Evolutionary conservation across 2,888 invertebrate species (phyloP), one percentile per base, ranked within the genome.

Genomic region (Cantharis lateralis): DNA sequence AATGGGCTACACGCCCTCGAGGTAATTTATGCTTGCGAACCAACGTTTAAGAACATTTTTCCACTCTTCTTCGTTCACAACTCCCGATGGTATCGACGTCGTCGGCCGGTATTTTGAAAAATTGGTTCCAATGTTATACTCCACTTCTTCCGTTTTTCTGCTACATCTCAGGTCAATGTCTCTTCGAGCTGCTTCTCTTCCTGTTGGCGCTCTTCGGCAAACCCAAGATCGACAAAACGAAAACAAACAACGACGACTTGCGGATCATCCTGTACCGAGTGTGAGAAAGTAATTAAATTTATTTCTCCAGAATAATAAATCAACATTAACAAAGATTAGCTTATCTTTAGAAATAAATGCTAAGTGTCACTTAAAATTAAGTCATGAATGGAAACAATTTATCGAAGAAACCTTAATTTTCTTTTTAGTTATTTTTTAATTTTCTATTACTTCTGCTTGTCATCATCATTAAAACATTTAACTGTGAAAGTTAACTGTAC

Each of bases 401-500:
- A 66, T 66, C 64, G 64, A 66, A 66, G 64, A 66, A 18, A 20
- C 64, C 64, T 20, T 66, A 48, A 48, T 48, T 48, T 48, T 48
- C 48, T 48, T 48, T 48, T 28, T 28, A 10, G 10, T 28, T 28
- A 28, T 28, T 28, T 28, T 32, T 48, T 48, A 48, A 48, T 66
- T 66, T 24, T 24, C 16, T 66, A 66, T 66, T 66, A 66, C 63
- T 63, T 63, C 18, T 66, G 64, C 64, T 20, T 26, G 62, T 62
- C 71, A 62, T 62, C 71, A n/a, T 71, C 62, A 28, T 71, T 71
- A 71, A 71, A 71, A 28, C 62, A 63, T 62, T 71, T 71, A 71
- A 71, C 71, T 71, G 71, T 71, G 71, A 71, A 71, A 71, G 16
- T 71, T n/a, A 71, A 71, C 71, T 62, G 71, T 71, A 71, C 64